Percentiles rank a stretch among this genome's conserved stretches.
These are phyloP conservation scores for Hoplias malabaricus DNA, from an alignment of 2,113 vertebrate genomes.

Conservation along the genomic window DNA sequence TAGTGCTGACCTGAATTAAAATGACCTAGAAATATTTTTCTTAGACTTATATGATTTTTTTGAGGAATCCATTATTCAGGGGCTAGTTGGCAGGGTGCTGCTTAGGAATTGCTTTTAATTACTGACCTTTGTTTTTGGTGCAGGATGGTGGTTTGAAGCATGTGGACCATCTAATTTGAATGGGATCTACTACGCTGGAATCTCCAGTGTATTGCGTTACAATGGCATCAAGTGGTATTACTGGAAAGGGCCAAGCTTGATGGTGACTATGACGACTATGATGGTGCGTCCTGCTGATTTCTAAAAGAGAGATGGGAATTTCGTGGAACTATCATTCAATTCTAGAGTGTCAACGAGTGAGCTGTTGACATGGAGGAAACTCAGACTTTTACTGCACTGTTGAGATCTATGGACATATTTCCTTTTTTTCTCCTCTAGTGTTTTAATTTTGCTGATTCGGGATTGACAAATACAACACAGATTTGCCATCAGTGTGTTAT, in stretches of 20 bases:
- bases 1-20: conserved; percentile 4
- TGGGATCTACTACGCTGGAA: conserved; percentile 75
- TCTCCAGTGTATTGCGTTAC: conserved; percentile 71
- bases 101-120: background rate
- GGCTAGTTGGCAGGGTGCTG: background rate
- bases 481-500: conserved; percentile 38
- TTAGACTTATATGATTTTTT: background rate
- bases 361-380: conserved; percentile 30
- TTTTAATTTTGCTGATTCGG: conserved; percentile 32
- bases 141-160: conserved; percentile 86
- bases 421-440: conserved; percentile 30
- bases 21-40: background rate
- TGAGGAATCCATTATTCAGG: background rate
- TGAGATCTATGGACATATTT: conserved; percentile 17
- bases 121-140: conserved; percentile 30
- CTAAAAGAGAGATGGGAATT: conserved; percentile 48
- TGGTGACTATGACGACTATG: conserved; percentile 77
- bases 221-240: conserved; percentile 86
- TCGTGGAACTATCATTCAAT: background rate
- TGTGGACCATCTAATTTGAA: conserved; percentile 84
- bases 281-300: conserved; percentile 80
- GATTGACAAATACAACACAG: conserved; percentile 17
- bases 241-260: conserved; percentile 79
- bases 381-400: conserved; percentile 29
- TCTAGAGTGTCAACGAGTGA: conserved; percentile 10